phyloP scores from a whole-genome alignment of 1,140 invertebrate genomes.

The Asbolus verrucosus region DNA sequence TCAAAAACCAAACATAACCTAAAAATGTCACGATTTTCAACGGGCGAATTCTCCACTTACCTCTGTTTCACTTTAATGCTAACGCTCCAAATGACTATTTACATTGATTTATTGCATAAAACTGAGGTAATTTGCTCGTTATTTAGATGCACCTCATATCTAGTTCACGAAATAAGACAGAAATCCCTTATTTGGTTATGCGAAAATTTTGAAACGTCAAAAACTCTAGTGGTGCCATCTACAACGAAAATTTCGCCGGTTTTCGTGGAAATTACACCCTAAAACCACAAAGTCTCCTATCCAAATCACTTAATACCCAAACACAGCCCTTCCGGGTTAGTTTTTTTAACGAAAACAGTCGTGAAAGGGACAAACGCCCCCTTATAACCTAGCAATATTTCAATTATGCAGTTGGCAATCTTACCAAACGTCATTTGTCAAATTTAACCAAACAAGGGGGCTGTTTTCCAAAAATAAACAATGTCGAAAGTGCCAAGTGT shows the following conservation, averaged over 20 bases:
- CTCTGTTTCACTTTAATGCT: slow-evolving; percentile 42
- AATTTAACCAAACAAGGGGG: no score
- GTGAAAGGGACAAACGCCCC: no score
- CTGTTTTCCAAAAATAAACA: no score
- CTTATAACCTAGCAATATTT: no score
- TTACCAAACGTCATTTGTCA: no score
- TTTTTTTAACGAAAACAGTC: no score
- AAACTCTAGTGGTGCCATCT: slow-evolving; percentile 22
- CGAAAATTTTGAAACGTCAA: slow-evolving; percentile 61
- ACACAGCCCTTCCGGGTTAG: no score
- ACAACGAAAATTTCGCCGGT: neutral
- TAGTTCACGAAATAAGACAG: slow-evolving; percentile 55
- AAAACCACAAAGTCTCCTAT: no score
- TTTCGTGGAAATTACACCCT: no score
- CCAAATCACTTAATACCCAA: no score
- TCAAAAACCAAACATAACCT: slow-evolving; percentile 56
- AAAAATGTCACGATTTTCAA: slow-evolving; percentile 48
- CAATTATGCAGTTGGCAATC: no score
- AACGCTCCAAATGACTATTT: slow-evolving; percentile 23
- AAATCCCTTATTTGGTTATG: slow-evolving; percentile 63
- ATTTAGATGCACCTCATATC: slow-evolving; percentile 54
- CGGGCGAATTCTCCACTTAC: slow-evolving; percentile 47
- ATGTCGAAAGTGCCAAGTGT: no score
- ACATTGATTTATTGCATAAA: slow-evolving; percentile 53
- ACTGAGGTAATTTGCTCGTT: slow-evolving; percentile 31